Evolutionary conservation across 1,140 invertebrate species (phyloP), one percentile per base, ranked within the genome.

Genomic region (Brachionus rotundiformis): DNA sequence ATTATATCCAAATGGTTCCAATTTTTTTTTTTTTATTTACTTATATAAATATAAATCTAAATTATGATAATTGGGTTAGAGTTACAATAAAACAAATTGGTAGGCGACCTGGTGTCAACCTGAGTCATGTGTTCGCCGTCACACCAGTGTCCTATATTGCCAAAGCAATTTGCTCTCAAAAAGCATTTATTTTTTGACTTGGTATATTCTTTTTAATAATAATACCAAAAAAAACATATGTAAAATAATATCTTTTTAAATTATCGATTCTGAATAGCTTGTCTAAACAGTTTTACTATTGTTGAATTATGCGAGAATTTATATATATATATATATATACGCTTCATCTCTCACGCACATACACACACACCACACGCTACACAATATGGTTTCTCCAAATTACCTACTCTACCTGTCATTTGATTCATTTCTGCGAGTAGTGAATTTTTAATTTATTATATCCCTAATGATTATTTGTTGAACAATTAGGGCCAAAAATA

Each of bases 201-300:
- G 3, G 0, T 49, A 49, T n/a, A 19, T 54, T 23, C 23, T 54
- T 0, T 54, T 54, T 54, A 54, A 23, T 25, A 10, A 39, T 39
- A 49, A 49, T 23, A 2, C 16, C 16, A 54, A 54, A 54, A 25
- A 54, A 54, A 54, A 54, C 47, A 54, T 54, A 54, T 54, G 47
- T 23, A 8, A 54, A 54, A 54, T 23, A 54, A 25, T 54, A 54
- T 54, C 47, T 54, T 54, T 54, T 19, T 1, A 23, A 54, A 54
- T 54, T 7, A 23, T 54, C 19, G 47, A 54, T 54, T 54, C 19
- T 54, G 47, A 54, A 54, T 54, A 23, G 47, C 47, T 54, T 54
- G 47, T 54, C 47, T 54, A 54, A 54, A 54, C 47, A 54, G 47
- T 54, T 54, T 54, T 54, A 54, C 47, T 54, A n/a, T 54, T 19